A percentile compares a stretch with the other conserved stretches of the same genome.
Evolutionary conservation across 2,888 invertebrate species (phyloP).

Genomic region (Polia nebulosa): DNA sequence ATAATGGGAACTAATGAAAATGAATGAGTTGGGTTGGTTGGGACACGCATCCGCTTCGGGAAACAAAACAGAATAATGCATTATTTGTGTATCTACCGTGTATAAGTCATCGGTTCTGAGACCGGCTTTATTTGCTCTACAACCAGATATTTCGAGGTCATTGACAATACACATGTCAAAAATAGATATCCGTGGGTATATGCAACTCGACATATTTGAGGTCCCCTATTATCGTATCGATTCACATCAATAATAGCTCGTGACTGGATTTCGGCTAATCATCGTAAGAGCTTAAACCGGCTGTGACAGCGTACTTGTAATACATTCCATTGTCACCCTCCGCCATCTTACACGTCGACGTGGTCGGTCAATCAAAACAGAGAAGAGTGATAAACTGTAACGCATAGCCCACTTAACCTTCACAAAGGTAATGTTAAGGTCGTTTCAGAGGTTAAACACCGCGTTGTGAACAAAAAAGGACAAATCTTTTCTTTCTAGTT

Average conservation of each 20-base stretch:
- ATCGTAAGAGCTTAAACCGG: slow-evolving; percentile 74
- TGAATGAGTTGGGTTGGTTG: slow-evolving; percentile 66
- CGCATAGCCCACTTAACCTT: slow-evolving; percentile 49
- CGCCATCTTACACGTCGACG: slow-evolving; percentile 55
- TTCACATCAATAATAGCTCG: slow-evolving; percentile 75
- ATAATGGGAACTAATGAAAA: slow-evolving; percentile 75
- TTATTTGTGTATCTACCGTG: slow-evolving; percentile 57
- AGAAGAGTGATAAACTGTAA: slow-evolving; percentile 59
- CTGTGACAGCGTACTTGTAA: slow-evolving; percentile 72
- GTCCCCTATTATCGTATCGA: slow-evolving; percentile 51
- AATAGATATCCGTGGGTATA: slow-evolving; percentile 48
- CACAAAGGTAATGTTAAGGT: slow-evolving; percentile 41
- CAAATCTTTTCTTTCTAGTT: slow-evolving; percentile 36
- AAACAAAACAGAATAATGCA: slow-evolving; percentile 66
- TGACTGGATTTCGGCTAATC: slow-evolving; percentile 79
- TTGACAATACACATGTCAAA: slow-evolving; percentile 56
- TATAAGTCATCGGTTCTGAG: slow-evolving; percentile 62
- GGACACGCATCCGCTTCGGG: slow-evolving; percentile 66
- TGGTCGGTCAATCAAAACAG: slow-evolving; percentile 71
- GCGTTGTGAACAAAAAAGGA: slow-evolving; percentile 21
- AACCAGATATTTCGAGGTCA: slow-evolving; percentile 58
- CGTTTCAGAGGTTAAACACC: slow-evolving; percentile 49
- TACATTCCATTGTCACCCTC: slow-evolving; percentile 74
- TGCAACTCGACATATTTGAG: slow-evolving; percentile 45
- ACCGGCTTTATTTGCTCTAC: slow-evolving; percentile 60